Evolutionary conservation across 2,797 vertebrate species (phyloP), one percentile per base, ranked within the genome.

Genomic region (Oreochromis mossambicus): DNA sequence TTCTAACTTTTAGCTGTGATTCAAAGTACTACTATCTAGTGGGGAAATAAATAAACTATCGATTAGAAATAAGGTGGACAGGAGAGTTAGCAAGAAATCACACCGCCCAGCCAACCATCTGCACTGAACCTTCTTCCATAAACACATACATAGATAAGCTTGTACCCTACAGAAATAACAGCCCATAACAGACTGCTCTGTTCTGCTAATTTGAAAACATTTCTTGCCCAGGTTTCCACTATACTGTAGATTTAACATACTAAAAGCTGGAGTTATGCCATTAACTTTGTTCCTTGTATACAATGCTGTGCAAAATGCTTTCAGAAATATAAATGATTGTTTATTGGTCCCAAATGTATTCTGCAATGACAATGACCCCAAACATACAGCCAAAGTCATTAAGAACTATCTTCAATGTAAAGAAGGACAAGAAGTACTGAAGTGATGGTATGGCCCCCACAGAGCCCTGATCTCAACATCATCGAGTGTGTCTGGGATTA

Each of bases 11-110:
- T 91, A 87, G 83, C 77, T 91, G 88, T 82, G 89, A 93, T 91
- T 93, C 83, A 91, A 91, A 93, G 84, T 77, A 90, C 84, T 83
- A 88, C 80, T 32, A 52, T 82, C 85, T 79, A 61, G 78, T 82
- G 81, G 13, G 89, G 93, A 95, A 95, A 94, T 95, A 34, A 94
- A 93, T 95, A 34, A 94, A 93, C 88, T 95, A 95, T 95, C 87
- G 94, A 95, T 95, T 94, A 82, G 79, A 89, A 89, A 88, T 51
- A 81, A 84, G 77, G 38, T 76, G 41, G 73, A 56, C 48, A 19
- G 58, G n/a, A 75, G 66, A 50, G 29, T 82, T 58, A 50, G 15
- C 46, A 43, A 15, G 41, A 82, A 89, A 88, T 83, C 82, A 24
- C 80, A 88, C 26, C 76, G 79, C 82, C 68, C 15, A 80, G 48